Evolutionary conservation across 2,113 vertebrate genomes (phyloP).

Genomic region (Ptilorrhoa leucosticta): DNA sequence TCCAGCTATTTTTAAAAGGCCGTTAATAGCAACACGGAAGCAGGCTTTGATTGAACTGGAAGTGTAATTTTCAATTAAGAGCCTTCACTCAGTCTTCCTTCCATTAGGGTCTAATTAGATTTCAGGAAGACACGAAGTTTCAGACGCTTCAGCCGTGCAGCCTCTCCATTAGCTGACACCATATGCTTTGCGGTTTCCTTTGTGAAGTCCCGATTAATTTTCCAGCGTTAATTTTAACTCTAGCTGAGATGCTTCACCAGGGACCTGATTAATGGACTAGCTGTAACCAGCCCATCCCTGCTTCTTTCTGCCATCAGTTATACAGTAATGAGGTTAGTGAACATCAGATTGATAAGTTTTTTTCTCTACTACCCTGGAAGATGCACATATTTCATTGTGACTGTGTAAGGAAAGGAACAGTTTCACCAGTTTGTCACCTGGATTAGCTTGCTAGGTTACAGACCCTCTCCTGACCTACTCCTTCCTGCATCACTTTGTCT

Average conservation of each 20-base stretch:
- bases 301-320: slow-evolving; percentile 32
- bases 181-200: slow-evolving; percentile 39
- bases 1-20: slow-evolving; percentile 43
- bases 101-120: slow-evolving; percentile 64
- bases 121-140: slow-evolving; percentile 34
- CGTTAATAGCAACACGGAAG: slow-evolving; percentile 17
- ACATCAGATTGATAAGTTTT: neutral
- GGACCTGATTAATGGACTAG: slow-evolving; percentile 49
- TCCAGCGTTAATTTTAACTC: slow-evolving; percentile 53
- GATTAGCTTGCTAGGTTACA: neutral
- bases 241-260: slow-evolving; percentile 42
- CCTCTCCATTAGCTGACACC: slow-evolving; percentile 59
- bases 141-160: neutral
- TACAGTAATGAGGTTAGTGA: slow-evolving; percentile 28
- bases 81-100: slow-evolving; percentile 43
- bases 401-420: neutral
- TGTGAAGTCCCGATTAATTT: slow-evolving; percentile 48
- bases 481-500: neutral
- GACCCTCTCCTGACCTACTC: neutral
- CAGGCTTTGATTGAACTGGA: slow-evolving; percentile 61
- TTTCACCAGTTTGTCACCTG: neutral
- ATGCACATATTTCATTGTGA: neutral
- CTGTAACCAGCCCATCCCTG: slow-evolving; percentile 19
- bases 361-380: neutral
- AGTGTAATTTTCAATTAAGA: slow-evolving; percentile 70